These are phyloP conservation scores for Eupithecia insigniata DNA, from an alignment of 2,888 invertebrate genomes.

Conservation along the genomic window DNA sequence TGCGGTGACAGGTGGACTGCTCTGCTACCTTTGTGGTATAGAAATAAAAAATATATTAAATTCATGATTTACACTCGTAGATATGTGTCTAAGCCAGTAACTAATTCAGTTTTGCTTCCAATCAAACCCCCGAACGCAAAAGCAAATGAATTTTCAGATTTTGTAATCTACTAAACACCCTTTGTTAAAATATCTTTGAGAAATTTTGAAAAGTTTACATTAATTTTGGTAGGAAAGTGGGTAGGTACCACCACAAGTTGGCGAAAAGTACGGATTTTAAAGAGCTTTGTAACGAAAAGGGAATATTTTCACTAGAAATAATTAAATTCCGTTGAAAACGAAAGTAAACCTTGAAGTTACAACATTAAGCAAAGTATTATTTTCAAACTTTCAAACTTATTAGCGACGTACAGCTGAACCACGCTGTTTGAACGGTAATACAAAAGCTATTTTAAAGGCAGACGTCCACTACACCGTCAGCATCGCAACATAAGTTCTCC, in stretches of 20 bases:
- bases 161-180: no score
- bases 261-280: not conserved
- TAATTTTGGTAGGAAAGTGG: no score
- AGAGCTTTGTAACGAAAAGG: not conserved
- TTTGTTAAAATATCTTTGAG: no score
- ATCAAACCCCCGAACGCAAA: no score
- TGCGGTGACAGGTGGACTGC: no score
- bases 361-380: not conserved
- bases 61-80: no score
- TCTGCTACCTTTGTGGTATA: no score
- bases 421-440: not conserved
- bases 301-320: not conserved
- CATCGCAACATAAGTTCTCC: not conserved
- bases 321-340: not conserved
- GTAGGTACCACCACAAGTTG: not conserved
- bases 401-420: not conserved
- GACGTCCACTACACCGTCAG: not conserved
- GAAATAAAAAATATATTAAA: no score
- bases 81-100: no score
- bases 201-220: no score
- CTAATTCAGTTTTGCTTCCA: no score
- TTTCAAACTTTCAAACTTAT: not conserved
- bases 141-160: no score
- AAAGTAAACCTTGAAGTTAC: not conserved
- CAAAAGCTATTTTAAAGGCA: not conserved